Percentiles rank a stretch among this genome's conserved stretches.
phyloP scores from a whole-genome alignment of 2,797 vertebrate genomes.

The Craterocephalus amniculus region DNA sequence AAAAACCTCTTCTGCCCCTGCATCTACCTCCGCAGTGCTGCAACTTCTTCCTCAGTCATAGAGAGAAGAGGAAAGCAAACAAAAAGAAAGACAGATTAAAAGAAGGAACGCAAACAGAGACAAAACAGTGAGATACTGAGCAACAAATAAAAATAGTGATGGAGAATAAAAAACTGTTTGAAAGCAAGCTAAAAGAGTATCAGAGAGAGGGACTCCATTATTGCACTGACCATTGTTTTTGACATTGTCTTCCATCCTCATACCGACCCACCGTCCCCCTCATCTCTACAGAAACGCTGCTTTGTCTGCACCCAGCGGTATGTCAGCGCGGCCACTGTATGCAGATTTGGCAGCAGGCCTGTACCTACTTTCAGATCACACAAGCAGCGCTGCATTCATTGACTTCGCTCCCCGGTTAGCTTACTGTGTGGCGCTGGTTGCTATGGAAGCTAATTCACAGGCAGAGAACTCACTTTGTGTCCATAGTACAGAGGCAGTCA shows the following conservation, averaged over 20 bases:
- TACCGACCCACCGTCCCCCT: slow-evolving; percentile 46
- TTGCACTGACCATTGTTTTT: slow-evolving; percentile 49
- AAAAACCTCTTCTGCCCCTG: slow-evolving; percentile 63
- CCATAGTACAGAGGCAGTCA: slow-evolving; percentile 48
- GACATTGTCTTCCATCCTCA: slow-evolving; percentile 62
- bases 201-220: slow-evolving; percentile 50
- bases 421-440: slow-evolving; percentile 70
- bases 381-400: slow-evolving; percentile 62
- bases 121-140: slow-evolving; percentile 54
- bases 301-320: slow-evolving; percentile 67
- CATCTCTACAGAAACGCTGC: slow-evolving; percentile 58
- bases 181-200: slow-evolving; percentile 53
- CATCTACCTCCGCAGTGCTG: slow-evolving; percentile 72
- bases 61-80: slow-evolving; percentile 44
- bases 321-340: slow-evolving; percentile 57
- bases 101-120: slow-evolving; percentile 50
- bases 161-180: slow-evolving; percentile 46
- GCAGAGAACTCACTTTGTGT: slow-evolving; percentile 62
- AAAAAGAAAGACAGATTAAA: slow-evolving; percentile 36
- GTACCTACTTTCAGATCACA: slow-evolving; percentile 71
- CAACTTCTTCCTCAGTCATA: slow-evolving; percentile 67
- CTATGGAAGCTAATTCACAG: slow-evolving; percentile 79
- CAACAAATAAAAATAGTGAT: slow-evolving; percentile 59
- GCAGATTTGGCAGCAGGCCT: slow-evolving; percentile 61
- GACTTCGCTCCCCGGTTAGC: slow-evolving; percentile 54